Percentiles rank a stretch among this genome's conserved stretches.
Conservation (phyloP, 2,113 vertebrate species). For the Rhineura floridana region DNA sequence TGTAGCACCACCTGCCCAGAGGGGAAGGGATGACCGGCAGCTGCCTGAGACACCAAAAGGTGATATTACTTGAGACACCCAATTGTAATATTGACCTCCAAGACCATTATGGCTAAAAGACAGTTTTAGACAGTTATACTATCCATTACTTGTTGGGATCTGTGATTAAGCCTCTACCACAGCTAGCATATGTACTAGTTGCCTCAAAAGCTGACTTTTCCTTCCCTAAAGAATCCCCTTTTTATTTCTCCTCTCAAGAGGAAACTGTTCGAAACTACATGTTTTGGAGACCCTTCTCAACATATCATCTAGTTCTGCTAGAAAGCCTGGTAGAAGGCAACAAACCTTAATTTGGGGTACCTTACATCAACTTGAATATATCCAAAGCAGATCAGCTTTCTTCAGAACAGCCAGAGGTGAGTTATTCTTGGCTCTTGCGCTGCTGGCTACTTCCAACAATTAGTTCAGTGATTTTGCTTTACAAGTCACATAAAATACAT, state of each 20-base stretch:
- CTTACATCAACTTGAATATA: conserved; percentile 33
- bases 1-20: not conserved
- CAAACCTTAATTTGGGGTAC: not conserved
- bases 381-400: conserved; percentile 41
- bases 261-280: not conserved
- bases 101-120: not conserved
- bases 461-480: conserved; percentile 43
- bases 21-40: no score
- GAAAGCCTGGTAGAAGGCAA: conserved; percentile 34
- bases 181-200: not conserved
- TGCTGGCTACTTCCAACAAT: conserved; percentile 26
- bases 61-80: not conserved
- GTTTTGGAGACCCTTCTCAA: not conserved
- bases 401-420: conserved; percentile 38
- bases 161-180: not conserved
- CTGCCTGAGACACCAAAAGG: not conserved
- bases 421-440: conserved; percentile 27
- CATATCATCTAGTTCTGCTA: not conserved
- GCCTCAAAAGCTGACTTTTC: not conserved
- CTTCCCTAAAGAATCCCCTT: not conserved
- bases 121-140: not conserved
- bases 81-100: not conserved
- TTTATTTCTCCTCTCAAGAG: not conserved
- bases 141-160: not conserved
- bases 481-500: not conserved